Evolutionary conservation across 1,140 invertebrate genomes (phyloP).

Genomic region (Solenopsis fugax): DNA sequence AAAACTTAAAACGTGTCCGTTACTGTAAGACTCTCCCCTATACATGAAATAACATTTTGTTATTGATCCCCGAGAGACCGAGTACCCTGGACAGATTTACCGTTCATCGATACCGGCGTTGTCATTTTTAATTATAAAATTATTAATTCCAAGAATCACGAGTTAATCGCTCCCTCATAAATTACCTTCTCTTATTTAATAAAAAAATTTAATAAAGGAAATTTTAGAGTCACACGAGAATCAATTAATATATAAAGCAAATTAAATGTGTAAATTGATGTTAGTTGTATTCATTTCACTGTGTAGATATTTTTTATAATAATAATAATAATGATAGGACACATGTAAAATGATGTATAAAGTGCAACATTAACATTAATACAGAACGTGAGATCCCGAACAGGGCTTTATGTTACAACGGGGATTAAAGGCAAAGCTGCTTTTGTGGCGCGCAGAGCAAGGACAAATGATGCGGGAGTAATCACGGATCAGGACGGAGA

Average conservation of each 20-base stretch:
- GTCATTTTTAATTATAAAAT: not conserved
- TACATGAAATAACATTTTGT: slow-evolving; percentile 58
- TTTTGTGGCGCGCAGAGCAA: slow-evolving; percentile 64
- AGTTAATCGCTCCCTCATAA: not conserved
- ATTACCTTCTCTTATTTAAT: not conserved
- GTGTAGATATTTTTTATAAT: slow-evolving; percentile 21
- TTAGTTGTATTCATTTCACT: slow-evolving; percentile 1
- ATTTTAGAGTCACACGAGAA: not conserved
- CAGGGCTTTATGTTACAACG: slow-evolving; percentile 24
- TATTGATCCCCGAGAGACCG: not conserved
- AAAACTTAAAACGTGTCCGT: no score
- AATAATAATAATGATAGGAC: slow-evolving; percentile 39
- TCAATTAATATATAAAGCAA: not conserved
- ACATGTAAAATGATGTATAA: slow-evolving; percentile 51
- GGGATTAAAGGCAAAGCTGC: slow-evolving; percentile 29
- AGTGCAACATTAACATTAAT: slow-evolving; percentile 22
- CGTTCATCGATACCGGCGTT: not conserved
- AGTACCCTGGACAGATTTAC: not conserved
- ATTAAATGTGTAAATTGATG: not conserved
- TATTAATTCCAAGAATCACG: not conserved
- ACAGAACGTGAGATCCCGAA: not conserved
- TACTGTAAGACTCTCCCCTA: not conserved
- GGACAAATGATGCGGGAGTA: slow-evolving; percentile 73
- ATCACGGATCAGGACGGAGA: slow-evolving; percentile 67
- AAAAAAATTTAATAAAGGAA: not conserved